Percentiles rank a stretch among this genome's conserved stretches.
These are phyloP conservation scores for Sphecodes monilicornis DNA, from an alignment of 2,888 invertebrate species.

Conservation along the genomic window DNA sequence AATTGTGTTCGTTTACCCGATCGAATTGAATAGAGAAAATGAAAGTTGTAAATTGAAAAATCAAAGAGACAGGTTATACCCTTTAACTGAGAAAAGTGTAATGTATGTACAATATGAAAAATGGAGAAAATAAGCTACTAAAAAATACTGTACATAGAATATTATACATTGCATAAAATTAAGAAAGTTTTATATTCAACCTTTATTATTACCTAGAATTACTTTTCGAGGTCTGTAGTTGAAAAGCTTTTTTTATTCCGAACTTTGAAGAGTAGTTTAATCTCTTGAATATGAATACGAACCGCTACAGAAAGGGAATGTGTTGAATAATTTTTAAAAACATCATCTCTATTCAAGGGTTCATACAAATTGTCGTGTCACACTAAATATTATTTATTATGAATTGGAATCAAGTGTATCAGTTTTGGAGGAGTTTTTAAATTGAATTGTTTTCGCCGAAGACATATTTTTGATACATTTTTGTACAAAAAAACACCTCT, in stretches of 20 bases:
- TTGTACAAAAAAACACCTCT: no score
- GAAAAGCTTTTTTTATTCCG: background rate
- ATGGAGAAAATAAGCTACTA: background rate
- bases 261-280: background rate
- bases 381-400: background rate
- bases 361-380: background rate
- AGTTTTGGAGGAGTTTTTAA: background rate
- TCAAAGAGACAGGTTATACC: background rate
- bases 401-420: background rate
- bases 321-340: background rate
- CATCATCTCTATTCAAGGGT: background rate
- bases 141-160: background rate
- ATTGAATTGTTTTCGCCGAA: no score
- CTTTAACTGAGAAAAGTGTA: background rate
- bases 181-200: background rate
- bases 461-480: no score
- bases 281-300: background rate
- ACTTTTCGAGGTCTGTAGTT: background rate
- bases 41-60: background rate
- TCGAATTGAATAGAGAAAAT: background rate
- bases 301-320: background rate
- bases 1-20: conserved; percentile 3
- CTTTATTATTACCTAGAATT: background rate
- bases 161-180: background rate
- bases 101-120: background rate